A percentile compares a stretch with the other conserved stretches of the same genome.
Conservation (phyloP, 2,113 vertebrate species). For the Athene noctua region DNA sequence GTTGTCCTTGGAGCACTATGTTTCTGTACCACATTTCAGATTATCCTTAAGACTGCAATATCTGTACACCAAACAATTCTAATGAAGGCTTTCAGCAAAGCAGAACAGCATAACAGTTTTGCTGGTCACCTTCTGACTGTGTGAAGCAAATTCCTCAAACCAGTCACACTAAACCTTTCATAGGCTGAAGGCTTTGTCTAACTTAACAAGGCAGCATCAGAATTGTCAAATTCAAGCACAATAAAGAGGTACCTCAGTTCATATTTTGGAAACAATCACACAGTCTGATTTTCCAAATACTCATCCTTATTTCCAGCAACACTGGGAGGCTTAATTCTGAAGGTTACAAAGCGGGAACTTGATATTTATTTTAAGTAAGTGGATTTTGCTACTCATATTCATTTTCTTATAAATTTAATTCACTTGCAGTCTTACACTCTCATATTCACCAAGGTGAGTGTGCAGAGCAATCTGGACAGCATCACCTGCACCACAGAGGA, state of each 20-base stretch:
- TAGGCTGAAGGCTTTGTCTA: not conserved
- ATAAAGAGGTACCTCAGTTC: not conserved
- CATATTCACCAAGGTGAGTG: too few species aligned
- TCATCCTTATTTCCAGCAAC: not conserved
- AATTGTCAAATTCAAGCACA: not conserved
- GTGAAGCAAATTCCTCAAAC: not conserved
- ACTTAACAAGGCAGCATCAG: accelerated
- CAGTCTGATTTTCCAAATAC: not conserved
- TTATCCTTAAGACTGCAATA: not conserved
- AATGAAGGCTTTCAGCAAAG: not conserved
- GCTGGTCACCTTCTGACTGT: not conserved
- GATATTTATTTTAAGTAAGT: not conserved
- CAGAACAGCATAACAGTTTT: not conserved
- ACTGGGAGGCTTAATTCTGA: not conserved
- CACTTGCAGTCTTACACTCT: not conserved
- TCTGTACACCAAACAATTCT: not conserved
- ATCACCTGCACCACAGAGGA: not conserved
- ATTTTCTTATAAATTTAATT: not conserved
- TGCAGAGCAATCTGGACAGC: not conserved
- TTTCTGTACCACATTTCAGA: not conserved
- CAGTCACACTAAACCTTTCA: not conserved
- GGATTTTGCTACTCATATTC: not conserved
- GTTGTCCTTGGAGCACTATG: not conserved
- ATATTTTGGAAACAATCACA: accelerated
- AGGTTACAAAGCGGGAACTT: not conserved